These are phyloP conservation scores for Pammene aurita DNA, from an alignment of 2,888 invertebrate species.

Conservation along the genomic window DNA sequence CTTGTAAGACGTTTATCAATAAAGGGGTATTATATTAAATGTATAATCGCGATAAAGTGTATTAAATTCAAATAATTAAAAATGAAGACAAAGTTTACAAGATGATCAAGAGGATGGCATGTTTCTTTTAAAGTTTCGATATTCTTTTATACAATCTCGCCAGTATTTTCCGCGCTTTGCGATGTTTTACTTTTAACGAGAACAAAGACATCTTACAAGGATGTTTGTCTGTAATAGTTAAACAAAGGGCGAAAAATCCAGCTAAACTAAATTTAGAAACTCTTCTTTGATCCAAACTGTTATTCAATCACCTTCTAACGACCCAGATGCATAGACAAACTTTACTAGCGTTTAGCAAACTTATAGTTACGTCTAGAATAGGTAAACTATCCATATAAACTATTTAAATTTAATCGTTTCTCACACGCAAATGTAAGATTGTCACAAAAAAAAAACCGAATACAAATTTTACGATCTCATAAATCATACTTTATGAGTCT, in stretches of 20 bases:
- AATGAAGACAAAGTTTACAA: too few relatives aligned
- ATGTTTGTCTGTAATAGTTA: not conserved
- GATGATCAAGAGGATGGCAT: too few relatives aligned
- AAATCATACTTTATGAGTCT: slow-evolving; percentile 33
- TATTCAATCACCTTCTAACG: slow-evolving; percentile 32
- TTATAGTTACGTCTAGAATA: not conserved
- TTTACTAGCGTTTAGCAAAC: slow-evolving; percentile 11
- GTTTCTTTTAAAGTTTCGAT: too few relatives aligned
- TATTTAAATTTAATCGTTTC: not conserved
- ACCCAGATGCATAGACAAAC: slow-evolving; percentile 28
- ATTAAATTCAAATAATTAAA: too few relatives aligned
- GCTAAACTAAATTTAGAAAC: slow-evolving; percentile 21
- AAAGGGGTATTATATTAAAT: too few relatives aligned
- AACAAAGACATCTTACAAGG: slow-evolving; percentile 1
- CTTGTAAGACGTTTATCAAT: too few relatives aligned
- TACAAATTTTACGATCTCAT: slow-evolving; percentile 33
- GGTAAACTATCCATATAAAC: not conserved
- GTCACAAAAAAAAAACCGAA: slow-evolving; percentile 20
- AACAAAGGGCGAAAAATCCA: slow-evolving; percentile 6
- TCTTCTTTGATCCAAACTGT: slow-evolving; percentile 35
- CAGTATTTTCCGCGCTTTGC: too few relatives aligned
- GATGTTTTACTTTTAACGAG: not conserved
- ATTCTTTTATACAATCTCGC: too few relatives aligned
- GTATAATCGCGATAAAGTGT: too few relatives aligned
- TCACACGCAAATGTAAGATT: slow-evolving; percentile 8